A percentile compares a stretch with the other conserved stretches of the same genome.
phyloP scores from a whole-genome alignment of 92 coral and sea anemone species.

The Actinostola sp. region DNA sequence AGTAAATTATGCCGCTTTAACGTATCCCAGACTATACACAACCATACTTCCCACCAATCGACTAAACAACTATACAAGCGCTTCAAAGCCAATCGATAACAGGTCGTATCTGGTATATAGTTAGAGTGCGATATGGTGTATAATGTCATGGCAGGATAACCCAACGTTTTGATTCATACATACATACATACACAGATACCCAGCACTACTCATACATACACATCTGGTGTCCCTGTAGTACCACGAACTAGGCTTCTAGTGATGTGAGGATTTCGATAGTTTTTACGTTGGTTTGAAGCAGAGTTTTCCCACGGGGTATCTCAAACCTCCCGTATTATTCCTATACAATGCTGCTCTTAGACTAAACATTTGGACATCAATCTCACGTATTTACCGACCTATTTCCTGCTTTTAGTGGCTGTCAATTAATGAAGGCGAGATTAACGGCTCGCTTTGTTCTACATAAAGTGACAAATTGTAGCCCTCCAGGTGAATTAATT shows the following conservation, averaged over 20 bases:
- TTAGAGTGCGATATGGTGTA: not conserved
- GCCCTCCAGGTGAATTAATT: slow-evolving; percentile 23
- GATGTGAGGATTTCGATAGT: not conserved
- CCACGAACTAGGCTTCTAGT: not conserved
- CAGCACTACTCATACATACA: not conserved
- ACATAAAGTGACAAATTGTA: slow-evolving; percentile 25
- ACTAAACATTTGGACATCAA: slow-evolving; percentile 16
- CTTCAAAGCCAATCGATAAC: not conserved
- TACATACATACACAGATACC: not conserved
- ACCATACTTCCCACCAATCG: not conserved
- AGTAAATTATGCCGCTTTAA: too few relatives aligned
- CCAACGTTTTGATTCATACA: not conserved
- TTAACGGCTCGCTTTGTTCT: slow-evolving; percentile 32
- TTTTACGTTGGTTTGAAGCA: not conserved
- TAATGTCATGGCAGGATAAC: slow-evolving; percentile 7
- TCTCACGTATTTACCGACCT: slow-evolving; percentile 16
- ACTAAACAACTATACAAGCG: not conserved
- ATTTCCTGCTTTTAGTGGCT: slow-evolving; percentile 49
- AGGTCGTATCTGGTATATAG: not conserved
- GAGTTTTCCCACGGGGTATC: not conserved
- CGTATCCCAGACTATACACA: too few relatives aligned
- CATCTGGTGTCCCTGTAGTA: not conserved
- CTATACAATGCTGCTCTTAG: not conserved
- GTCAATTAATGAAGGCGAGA: slow-evolving; percentile 37
- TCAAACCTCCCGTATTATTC: too few relatives aligned